Base-by-base conservation (phyloP, 2,888 invertebrate species). In the Chloromyia formosa region DNA sequence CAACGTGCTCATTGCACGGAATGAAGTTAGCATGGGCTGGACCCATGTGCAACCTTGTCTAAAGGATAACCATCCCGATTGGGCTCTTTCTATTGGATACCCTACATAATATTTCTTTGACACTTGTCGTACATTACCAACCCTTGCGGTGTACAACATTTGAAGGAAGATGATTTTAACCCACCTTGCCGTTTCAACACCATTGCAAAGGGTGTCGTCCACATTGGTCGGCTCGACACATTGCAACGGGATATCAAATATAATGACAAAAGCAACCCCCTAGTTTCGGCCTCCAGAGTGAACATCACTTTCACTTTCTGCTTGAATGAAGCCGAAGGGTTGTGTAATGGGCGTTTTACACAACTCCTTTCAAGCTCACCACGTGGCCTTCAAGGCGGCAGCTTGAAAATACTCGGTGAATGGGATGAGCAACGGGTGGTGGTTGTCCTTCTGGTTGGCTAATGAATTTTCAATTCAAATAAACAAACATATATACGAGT, bases 271-370 rank as follows among this genome's bases (percentile, higher is more conserved):
- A n/a, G n/a, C n/a, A n/a, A n/a, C n/a, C n/a, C n/a, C n/a, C n/a
- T 16, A 54, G 54, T n/a, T 54, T 54, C 54, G 35, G 7, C 23
- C 23, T 27, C 61, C 12, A 27, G 35, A 35, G 1, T 2, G 20
- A 14, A 10, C n/a, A n/a, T 61, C 61, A 61, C 61, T 61, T 61
- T 61, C 61, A 27, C 27, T 61, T 61, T 61, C 35, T 35, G n/a
- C n/a, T 14, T 27, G 23, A 61, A 61, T 61, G 20, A 16, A 12
- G 16, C 7, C n/a, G 20, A 35, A n/a, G 61, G 61, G 61, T 61
- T 61, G 49, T 66, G 66, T 49, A 45, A 66, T 42, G 66, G 66
- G 66, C 66, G 66, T 66, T 66, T 66, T 66, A 66, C 66, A 49
- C 66, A 66, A 66, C 66, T 66, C 66, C 66, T 49, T 49, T 66